Evolutionary conservation across 2,888 invertebrate species (phyloP), one percentile per base, ranked within the genome.

Genomic region (Globia sparganii): DNA sequence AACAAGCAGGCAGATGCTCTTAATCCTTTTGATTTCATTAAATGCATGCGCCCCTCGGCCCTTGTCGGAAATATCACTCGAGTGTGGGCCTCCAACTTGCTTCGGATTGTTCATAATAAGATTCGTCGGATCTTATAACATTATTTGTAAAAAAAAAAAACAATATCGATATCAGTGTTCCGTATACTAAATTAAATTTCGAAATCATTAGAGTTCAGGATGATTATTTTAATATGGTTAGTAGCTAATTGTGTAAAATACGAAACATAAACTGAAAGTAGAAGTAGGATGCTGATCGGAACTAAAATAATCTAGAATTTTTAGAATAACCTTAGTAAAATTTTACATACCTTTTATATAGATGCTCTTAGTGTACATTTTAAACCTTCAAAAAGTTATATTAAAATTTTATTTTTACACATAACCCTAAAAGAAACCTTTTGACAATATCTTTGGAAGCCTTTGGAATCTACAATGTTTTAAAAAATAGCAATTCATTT

Each of bases 1-100:
- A 96, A 96, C 95, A 96, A 96, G 94, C 94, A 94, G 95, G 96
- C 96, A 96, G 96, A 96, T 96, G 96, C 96, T 95, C 93, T 96
- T 96, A 96, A 96, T 96, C 96, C 96, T 95, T 96, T 96, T 96
- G 95, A 96, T 96, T 96, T 96, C 95, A 96, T 96, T 96, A 95
- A 96, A 96, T 94, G 95, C 96, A 96, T 96, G 96, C 96, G 94
- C 96, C 95, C 94, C 93, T 95, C 93, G 92, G 92, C 92, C 92
- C 93, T 92, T 96, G 96, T 96, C 96, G 96, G 96, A 96, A 96
- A 96, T 96, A 96, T 96, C 96, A 96, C 95, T 96, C 94, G 94
- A 94, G 93, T 92, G 92, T 90, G 90, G 93, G 91, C 91, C 92
- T 92, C 92, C 91, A 92, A 92, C 93, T 93, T 90, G 92, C 91